Percentiles rank a stretch among this genome's conserved stretches.
Evolutionary conservation across 2,797 vertebrate genomes (phyloP).

Genomic region (Merluccius polli): DNA sequence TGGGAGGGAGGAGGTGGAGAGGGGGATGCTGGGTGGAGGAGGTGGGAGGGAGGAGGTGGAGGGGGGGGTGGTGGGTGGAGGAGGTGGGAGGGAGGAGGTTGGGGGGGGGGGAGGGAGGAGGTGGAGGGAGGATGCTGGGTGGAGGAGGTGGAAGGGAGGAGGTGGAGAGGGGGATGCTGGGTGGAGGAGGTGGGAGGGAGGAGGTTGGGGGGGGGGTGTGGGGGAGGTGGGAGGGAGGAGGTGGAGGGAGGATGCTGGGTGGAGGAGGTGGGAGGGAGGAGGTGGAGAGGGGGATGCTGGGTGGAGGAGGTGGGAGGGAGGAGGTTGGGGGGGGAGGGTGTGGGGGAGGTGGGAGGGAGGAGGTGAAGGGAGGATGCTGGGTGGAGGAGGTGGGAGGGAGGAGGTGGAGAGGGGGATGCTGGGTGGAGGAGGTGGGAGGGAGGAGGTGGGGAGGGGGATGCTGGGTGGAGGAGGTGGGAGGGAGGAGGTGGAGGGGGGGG

Average conservation of each 20-base stretch:
- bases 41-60: too few species aligned
- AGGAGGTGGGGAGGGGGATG: slow-evolving; percentile 4
- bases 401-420: slow-evolving; percentile 39
- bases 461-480: too few species aligned
- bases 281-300: slow-evolving; percentile 33
- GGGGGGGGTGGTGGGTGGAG: slow-evolving; percentile 15
- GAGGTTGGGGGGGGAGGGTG: too few species aligned
- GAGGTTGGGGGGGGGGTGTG: slow-evolving; percentile 38
- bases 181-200: too few species aligned
- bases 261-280: too few species aligned
- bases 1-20: slow-evolving; percentile 24
- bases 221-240: slow-evolving; percentile 37
- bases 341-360: too few species aligned
- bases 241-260: not conserved
- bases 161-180: not conserved
- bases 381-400: too few species aligned
- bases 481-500: slow-evolving; percentile 41
- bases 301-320: too few species aligned
- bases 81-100: too few species aligned
- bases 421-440: slow-evolving; percentile 39
- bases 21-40: not conserved
- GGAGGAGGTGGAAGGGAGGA: too few species aligned
- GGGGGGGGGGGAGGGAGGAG: too few species aligned
- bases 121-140: too few species aligned
- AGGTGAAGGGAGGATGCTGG: not conserved